Base-by-base conservation (phyloP, 2,888 invertebrate genomes). In the Hymenopus coronatus region DNA sequence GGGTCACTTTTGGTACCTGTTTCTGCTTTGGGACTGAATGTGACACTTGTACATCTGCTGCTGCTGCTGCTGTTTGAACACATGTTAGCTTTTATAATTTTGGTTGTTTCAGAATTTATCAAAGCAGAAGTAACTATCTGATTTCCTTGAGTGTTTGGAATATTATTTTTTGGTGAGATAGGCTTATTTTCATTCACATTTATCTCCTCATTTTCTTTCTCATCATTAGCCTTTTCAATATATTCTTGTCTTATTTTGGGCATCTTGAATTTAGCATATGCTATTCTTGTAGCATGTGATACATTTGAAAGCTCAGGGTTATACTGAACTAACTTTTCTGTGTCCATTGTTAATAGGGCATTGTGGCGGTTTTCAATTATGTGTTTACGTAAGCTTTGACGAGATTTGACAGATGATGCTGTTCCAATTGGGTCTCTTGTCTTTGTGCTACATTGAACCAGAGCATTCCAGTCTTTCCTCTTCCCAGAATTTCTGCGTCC, bases 211-310 rank as follows among this genome's bases (percentile, higher is more conserved):
- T 70, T 70, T 70, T 70, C 54, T 14, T 70, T 6, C 25, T 70
- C 54, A 70, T 70, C 54, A 70, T 70, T 70, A 70, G 54, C 54
- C 20, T 70, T 90, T 30, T 91, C 91, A 91, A 94, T 94, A 91
- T 92, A 93, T 89, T 95, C 96, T 0, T 95, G 94, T 88, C 95
- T 95, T 91, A 96, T 94, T 93, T 96, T 96, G 92, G 95, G 96
- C 90, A 96, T 95, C 96, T 98, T 98, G 92, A 98, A 98, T 93
- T 97, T 98, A 88, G 97, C 97, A 91, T 98, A 98, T 0, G 98
- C 98, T 27, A 97, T 96, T 91, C 97, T 94, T 0, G 97, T 97
- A 1, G 96, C 96, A 0, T 97, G 96, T 1, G 97, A 96, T 2
- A 97, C 96, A 0, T 95, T 95, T 3, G 96, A 95, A 81, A 98